Percentiles rank a stretch among this genome's conserved stretches.
Conservation (phyloP, 2,888 invertebrate genomes). For the Mythimna vitellina region DNA sequence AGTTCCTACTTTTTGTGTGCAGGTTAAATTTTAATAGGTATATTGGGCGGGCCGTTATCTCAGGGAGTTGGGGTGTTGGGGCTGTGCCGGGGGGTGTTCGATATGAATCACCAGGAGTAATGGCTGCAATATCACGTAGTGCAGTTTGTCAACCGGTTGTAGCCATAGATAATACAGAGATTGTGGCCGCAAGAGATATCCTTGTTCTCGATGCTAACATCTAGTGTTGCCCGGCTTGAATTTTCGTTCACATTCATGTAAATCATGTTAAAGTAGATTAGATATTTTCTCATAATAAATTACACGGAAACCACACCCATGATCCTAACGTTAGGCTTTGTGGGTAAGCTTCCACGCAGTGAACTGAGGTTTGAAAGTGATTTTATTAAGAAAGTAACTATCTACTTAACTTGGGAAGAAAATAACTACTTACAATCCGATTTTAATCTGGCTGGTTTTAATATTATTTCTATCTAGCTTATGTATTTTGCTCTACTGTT, state of each 20-base stretch:
- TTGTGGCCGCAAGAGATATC: slow-evolving; percentile 81
- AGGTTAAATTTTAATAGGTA: slow-evolving; percentile 66
- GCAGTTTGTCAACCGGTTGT: slow-evolving; percentile 90
- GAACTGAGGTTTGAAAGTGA: background rate
- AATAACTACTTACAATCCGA: too few relatives aligned
- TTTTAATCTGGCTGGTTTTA: background rate
- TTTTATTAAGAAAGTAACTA: background rate
- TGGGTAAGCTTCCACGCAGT: background rate
- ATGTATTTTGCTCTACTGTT: too few relatives aligned
- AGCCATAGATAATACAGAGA: slow-evolving; percentile 88
- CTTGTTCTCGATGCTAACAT: slow-evolving; percentile 69
- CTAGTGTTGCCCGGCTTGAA: slow-evolving; percentile 63
- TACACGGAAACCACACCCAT: background rate
- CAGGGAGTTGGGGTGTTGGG: slow-evolving; percentile 56
- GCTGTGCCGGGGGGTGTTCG: slow-evolving; percentile 79
- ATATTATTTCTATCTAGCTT: background rate
- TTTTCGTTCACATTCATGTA: slow-evolving; percentile 41
- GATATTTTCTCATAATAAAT: slow-evolving; percentile 17
- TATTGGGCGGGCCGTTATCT: slow-evolving; percentile 65
- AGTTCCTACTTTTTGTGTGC: slow-evolving; percentile 55
- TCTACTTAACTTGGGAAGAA: background rate
- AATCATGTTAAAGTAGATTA: slow-evolving; percentile 32
- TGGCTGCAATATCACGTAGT: slow-evolving; percentile 90
- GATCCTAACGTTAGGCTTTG: background rate
- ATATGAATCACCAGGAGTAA: slow-evolving; percentile 90